Percentiles rank a stretch among this genome's conserved stretches.
Evolutionary conservation across 2,113 vertebrate species (phyloP).

Genomic region (Coregonus clupeaformis): DNA sequence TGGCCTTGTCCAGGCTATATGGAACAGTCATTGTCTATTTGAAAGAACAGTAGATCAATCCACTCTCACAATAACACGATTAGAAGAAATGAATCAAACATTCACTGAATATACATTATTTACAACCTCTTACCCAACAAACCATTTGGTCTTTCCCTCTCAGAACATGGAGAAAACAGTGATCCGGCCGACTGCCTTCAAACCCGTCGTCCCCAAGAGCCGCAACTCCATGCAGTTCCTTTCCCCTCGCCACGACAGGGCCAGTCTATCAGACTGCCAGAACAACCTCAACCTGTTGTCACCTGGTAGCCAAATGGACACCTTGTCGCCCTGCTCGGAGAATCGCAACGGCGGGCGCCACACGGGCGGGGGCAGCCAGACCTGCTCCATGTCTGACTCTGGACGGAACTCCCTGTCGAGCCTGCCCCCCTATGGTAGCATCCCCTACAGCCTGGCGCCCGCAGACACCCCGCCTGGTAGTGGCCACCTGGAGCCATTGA

Average conservation of each 20-base stretch:
- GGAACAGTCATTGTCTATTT: background rate
- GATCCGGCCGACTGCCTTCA: constrained; percentile 96
- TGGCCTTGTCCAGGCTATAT: background rate
- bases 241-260: constrained; percentile 74
- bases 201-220: constrained; percentile 89
- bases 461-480: constrained; percentile 64
- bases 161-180: constrained; percentile 96
- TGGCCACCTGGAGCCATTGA: constrained; percentile 62
- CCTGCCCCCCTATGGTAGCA: constrained; percentile 79
- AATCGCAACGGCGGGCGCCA: constrained; percentile 76
- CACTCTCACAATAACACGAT: too few relatives aligned
- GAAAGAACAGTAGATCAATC: too few relatives aligned
- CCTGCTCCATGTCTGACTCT: constrained; percentile 83
- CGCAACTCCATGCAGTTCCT: constrained; percentile 81
- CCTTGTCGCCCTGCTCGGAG: constrained; percentile 63
- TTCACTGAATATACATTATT: background rate
- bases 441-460: constrained; percentile 49
- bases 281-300: constrained; percentile 84
- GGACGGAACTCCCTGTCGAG: constrained; percentile 91
- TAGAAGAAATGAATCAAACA: background rate
- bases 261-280: constrained; percentile 82
- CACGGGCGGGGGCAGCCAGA: constrained; percentile 3
- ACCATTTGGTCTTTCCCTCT: background rate
- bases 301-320: constrained; percentile 43
- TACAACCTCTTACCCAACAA: background rate